phyloP scores from a whole-genome alignment of 2,888 invertebrate genomes.

The Anarsia innoxiella region DNA sequence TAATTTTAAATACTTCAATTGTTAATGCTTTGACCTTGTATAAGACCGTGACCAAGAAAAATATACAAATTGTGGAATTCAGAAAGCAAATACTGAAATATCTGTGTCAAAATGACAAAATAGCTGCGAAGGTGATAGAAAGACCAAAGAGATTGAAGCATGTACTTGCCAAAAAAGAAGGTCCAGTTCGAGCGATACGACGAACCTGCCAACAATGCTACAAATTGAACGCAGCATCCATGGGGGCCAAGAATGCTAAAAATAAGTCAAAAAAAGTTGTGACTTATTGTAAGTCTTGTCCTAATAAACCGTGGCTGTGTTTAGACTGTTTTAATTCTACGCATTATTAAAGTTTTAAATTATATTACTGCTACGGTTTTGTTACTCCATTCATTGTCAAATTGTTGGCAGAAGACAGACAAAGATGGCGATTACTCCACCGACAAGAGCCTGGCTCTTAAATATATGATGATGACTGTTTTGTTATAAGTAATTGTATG shows the following conservation, averaged over 20 bases:
- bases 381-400: too few species aligned
- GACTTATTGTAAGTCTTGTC: slow-evolving; percentile 8
- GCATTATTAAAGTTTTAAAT: neutral
- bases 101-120: neutral
- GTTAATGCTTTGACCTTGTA: slow-evolving; percentile 20
- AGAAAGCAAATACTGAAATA: neutral
- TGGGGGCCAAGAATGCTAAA: slow-evolving; percentile 12
- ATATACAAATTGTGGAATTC: neutral
- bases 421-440: too few species aligned
- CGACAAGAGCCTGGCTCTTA: too few species aligned
- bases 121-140: neutral
- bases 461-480: neutral
- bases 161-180: slow-evolving; percentile 10
- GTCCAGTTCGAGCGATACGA: slow-evolving; percentile 9
- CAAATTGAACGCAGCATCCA: slow-evolving; percentile 9
- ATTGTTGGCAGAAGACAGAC: too few species aligned
- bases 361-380: too few species aligned
- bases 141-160: slow-evolving; percentile 11
- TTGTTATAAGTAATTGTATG: neutral
- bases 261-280: slow-evolving; percentile 16
- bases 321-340: slow-evolving; percentile 13
- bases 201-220: slow-evolving; percentile 14
- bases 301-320: slow-evolving; percentile 13
- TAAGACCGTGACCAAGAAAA: neutral
- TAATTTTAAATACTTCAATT: slow-evolving; percentile 24